Evolutionary conservation across 2,888 invertebrate genomes (phyloP), one percentile per base, ranked within the genome.

Genomic region (Abrostola tripartita): DNA sequence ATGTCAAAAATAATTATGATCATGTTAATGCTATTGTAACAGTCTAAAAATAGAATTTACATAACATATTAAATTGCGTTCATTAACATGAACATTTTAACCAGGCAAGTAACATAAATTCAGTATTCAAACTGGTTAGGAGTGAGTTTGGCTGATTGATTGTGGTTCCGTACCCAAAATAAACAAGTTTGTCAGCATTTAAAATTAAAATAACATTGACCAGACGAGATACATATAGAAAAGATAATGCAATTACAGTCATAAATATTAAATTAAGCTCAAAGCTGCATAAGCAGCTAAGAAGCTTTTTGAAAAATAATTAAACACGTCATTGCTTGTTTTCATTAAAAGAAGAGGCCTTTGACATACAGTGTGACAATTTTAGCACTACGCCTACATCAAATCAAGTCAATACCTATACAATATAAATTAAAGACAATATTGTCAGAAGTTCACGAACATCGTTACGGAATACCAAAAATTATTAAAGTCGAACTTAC

Each of bases 401-500:
- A 24, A 4, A 24, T 24, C 24, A 24, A 24, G 24, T 24, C 44
- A 47, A 47, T 24, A 42, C 6, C 42, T 5, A 11, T 42, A 44
- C 12, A 44, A 44, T 44, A 44, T n/a, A n/a, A n/a, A n/a, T n/a
- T n/a, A n/a, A n/a, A n/a, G n/a, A 24, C 24, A 24, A 24, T 24
- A 4, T 4, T 4, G 24, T 24, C 24, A 35, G 9, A 0, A 14
- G 0, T 41, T 14, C n/a, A 0, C 10, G 0, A 61, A 53, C 24
- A 47, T 60, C 8, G 6, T 10, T 37, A 60, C 47, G 53, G 60
- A 60, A 36, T 70, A 24, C 70, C 35, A 69, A 65, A 69, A 51
- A 73, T 68, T 73, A 76, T 74, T 69, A 72, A 78, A 74, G 70
- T 63, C 64, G 64, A 71, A 60, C 44, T 40, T 47, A 41, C 53